A percentile compares a stretch with the other conserved stretches of the same genome.
Evolutionary conservation across 2,113 vertebrate species (phyloP).

Genomic region (Siphamia tubifer): DNA sequence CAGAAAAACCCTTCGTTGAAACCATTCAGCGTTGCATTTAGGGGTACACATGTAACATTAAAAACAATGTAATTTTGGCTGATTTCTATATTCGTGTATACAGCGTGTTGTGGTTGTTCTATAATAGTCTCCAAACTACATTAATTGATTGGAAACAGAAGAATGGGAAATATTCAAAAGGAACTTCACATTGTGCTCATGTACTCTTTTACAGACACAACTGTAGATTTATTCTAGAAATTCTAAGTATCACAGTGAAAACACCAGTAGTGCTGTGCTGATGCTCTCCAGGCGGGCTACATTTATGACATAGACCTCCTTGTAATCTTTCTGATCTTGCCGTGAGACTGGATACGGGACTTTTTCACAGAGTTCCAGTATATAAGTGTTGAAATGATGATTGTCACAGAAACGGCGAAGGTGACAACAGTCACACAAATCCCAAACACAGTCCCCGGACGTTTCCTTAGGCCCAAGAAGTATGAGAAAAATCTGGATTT

Average conservation of each 20-base stretch:
- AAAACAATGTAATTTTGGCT: not conserved
- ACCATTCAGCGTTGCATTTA: constrained; percentile 44
- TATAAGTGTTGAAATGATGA: constrained; percentile 87
- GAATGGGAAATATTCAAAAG: not conserved
- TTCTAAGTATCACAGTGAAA: constrained; percentile 19
- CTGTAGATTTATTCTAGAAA: constrained; percentile 28
- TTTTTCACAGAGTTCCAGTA: constrained; percentile 92
- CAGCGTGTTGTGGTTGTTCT: not conserved
- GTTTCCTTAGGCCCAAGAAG: constrained; percentile 89
- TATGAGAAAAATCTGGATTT: constrained; percentile 90
- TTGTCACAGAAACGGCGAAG: constrained; percentile 84
- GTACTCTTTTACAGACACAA: constrained; percentile 93
- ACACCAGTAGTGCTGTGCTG: constrained; percentile 43
- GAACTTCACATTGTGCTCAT: constrained; percentile 73
- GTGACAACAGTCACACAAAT: constrained; percentile 86
- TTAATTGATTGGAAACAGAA: not conserved
- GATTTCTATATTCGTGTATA: not conserved
- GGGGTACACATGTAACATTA: not conserved
- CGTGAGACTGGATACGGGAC: constrained; percentile 84
- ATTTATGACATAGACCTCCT: constrained; percentile 79
- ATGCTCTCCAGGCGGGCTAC: constrained; percentile 62
- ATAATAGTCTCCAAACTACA: not conserved
- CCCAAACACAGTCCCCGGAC: constrained; percentile 86
- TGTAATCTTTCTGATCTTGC: constrained; percentile 92
- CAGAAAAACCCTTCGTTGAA: constrained; percentile 41